Conservation (phyloP, 1,140 invertebrate genomes). For the Paraescarpia echinospica region DNA sequence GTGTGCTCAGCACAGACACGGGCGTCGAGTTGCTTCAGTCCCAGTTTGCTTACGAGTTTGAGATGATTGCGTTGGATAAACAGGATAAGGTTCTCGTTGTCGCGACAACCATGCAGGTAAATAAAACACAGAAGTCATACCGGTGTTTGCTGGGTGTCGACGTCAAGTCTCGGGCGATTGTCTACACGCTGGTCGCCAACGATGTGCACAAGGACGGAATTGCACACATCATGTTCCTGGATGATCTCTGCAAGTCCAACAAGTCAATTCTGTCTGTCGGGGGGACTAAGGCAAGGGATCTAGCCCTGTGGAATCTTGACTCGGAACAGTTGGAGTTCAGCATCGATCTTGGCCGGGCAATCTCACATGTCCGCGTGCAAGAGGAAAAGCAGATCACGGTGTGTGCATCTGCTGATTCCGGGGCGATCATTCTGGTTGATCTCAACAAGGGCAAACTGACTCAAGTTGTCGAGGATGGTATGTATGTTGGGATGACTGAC, state of each 20-base stretch:
- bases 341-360: not conserved
- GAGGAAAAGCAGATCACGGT: not conserved
- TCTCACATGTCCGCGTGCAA: not conserved
- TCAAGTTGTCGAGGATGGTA: constrained; percentile 4
- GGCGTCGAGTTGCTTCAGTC: constrained; percentile 19
- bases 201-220: constrained; percentile 22
- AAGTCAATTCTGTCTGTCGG: constrained; percentile 19
- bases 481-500: not conserved
- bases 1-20: constrained; percentile 24
- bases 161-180: constrained; percentile 10
- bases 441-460: constrained; percentile 8
- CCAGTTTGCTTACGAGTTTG: constrained; percentile 21
- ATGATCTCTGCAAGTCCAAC: not conserved
- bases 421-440: constrained; percentile 11
- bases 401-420: not conserved
- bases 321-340: not conserved
- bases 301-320: constrained; percentile 22
- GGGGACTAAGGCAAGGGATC: not conserved
- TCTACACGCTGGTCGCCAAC: not conserved
- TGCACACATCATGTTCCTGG: not conserved
- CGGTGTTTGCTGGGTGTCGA: constrained; percentile 14
- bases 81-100: constrained; percentile 19
- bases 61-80: constrained; percentile 10
- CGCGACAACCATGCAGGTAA: constrained; percentile 14
- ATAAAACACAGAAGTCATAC: not conserved